Conservation (phyloP, 2,797 vertebrate genomes). For the Petrocephalus schoutedeni region DNA sequence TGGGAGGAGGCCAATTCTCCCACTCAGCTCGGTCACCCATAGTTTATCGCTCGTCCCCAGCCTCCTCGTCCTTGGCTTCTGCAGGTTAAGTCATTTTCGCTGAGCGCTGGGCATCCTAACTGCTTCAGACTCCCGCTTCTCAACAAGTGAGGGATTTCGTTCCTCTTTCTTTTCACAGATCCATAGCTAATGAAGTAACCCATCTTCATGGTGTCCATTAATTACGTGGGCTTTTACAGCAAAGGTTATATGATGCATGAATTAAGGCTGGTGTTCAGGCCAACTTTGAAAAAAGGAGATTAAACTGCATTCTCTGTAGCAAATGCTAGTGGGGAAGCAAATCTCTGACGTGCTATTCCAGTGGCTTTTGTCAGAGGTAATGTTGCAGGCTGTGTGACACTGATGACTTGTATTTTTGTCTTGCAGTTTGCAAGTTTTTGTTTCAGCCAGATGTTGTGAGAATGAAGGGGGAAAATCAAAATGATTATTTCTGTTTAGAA, state of each 20-base stretch:
- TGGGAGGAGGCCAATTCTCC: constrained; percentile 27
- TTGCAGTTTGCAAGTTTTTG: neutral
- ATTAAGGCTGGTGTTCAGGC: constrained; percentile 32
- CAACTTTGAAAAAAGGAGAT: constrained; percentile 25
- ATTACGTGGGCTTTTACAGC: constrained; percentile 40
- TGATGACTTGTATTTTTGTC: neutral
- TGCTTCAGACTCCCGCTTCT: neutral
- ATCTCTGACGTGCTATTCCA: constrained; percentile 32
- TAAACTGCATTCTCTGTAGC: constrained; percentile 30
- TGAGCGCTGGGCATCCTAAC: constrained; percentile 11
- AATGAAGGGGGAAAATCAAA: neutral
- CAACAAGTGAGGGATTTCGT: constrained; percentile 12
- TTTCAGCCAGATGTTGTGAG: neutral
- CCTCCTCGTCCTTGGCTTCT: constrained; percentile 18
- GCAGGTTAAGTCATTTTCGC: constrained; percentile 33
- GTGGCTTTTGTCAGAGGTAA: constrained; percentile 21
- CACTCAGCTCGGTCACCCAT: constrained; percentile 27
- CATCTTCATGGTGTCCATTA: constrained; percentile 33
- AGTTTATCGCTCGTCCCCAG: constrained; percentile 31
- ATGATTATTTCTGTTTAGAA: neutral
- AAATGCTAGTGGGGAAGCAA: constrained; percentile 31
- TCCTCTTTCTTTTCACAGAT: constrained; percentile 4
- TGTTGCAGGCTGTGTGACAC: neutral
- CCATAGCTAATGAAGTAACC: constrained; percentile 35
- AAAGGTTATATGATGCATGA: constrained; percentile 31